Evolutionary conservation across 2,888 invertebrate species (phyloP), one percentile per base, ranked within the genome.

Genomic region (Amblyjoppa proteus): DNA sequence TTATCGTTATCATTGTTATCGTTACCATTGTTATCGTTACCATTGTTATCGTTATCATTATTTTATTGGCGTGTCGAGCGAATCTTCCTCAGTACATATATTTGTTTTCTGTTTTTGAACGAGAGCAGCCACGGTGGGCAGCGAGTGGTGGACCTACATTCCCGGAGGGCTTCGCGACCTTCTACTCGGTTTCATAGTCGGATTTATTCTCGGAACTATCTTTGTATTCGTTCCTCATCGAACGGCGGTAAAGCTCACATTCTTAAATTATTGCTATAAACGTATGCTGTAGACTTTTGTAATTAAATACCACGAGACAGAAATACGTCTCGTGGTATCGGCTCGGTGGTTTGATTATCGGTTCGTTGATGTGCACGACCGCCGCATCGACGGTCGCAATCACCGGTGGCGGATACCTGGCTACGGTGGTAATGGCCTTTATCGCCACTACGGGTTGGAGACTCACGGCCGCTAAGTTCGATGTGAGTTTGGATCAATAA

Each of bases 151-250:
- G 93, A 38, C 75, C 16, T 91, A 90, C 56, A 81, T 93, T 69
- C 93, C 91, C 2, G 88, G 85, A 41, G 92, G 91, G 71, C 28
- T 93, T 16, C 89, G 96, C 85, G 96, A 96, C 88, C 94, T 96
- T 87, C 91, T 95, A 38, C 94, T 96, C 85, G 97, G 97, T 58
- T 90, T 96, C 71, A 93, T 95, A 11, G 95, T 94, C 91, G 97
- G 97, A 49, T 93, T 95, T 87, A 88, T 95, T 3, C 95, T 96
- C 91, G 97, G 97, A 58, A 86, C 95, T n/a, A 93, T 96, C 70
- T 93, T 96, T 87, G 95, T 96, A 91, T 95, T 95, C 92, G 93
- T 97, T 81, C 97, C 97, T 4, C 95, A 95, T 88, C 93, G 93
- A 81, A 91, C 92, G 77, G 94, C 95, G 87, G 95, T 95, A 92